Evolutionary conservation across 2,113 vertebrate species (phyloP).

Genomic region (Dicerorhinus sumatrensis): DNA sequence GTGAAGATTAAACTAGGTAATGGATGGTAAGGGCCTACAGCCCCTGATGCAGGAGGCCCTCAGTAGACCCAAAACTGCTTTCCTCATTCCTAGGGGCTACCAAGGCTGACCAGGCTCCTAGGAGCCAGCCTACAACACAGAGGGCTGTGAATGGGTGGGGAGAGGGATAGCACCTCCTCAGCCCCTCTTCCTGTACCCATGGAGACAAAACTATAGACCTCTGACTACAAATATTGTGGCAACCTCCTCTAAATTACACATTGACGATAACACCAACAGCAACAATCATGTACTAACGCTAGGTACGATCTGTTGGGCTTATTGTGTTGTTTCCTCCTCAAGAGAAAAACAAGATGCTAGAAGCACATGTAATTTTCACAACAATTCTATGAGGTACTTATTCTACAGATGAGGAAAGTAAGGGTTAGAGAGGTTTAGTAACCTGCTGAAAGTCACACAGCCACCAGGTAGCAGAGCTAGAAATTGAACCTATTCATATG

Average conservation of each 20-base stretch:
- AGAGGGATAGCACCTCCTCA: neutral
- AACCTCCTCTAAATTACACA: neutral
- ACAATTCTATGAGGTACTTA: neutral
- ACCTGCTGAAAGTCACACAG: slow-evolving; percentile 4
- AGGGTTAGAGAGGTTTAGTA: neutral
- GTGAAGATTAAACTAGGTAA: neutral
- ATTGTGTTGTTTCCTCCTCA: neutral
- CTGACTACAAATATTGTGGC: neutral
- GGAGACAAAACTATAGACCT: neutral
- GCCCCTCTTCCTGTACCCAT: neutral
- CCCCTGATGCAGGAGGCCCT: neutral
- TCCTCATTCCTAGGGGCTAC: neutral
- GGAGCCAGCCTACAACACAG: neutral
- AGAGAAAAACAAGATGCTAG: neutral
- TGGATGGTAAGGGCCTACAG: neutral
- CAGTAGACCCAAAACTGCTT: neutral
- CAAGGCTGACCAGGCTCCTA: neutral
- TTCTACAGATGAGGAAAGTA: neutral
- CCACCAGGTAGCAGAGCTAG: neutral
- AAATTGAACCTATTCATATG: neutral
- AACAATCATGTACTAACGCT: neutral
- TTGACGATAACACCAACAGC: neutral
- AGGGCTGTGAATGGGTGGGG: neutral
- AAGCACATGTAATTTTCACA: neutral
- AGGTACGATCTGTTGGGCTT: neutral